Base-by-base conservation (phyloP, 1,140 invertebrate species). In the Ostrea denselamellosa region DNA sequence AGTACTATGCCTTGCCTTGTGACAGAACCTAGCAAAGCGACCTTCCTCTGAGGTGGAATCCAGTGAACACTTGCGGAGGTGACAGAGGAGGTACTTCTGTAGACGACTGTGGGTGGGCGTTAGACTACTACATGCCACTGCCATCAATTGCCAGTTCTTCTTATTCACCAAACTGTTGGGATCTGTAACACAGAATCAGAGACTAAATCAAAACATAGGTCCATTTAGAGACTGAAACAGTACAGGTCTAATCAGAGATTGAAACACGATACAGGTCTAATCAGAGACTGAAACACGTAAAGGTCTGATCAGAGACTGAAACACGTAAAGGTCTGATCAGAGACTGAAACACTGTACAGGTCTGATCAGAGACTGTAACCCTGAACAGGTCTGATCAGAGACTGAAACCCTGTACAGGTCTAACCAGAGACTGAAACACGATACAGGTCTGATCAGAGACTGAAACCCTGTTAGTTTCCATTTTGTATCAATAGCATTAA, bases 1-100 rank as follows among this genome's bases (percentile, higher is more conserved):
- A 44, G 34, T 44, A 44, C 34, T 44, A 44, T 5, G 10, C 89
- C 92, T 92, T 93, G 97, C 97, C 96, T 98, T 98, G 93, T 99
- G 97, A 52, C 98, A 98, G 93, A 99, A 98, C 91, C 98, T 95
- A 8, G 98, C 98, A 95, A 98, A 99, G 95, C 98, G 98, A 8
- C 98, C 98, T 94, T 99, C 98, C 93, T 99, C 98, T 2, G 97
- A 97, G 22, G 98, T 97, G 90, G 97, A 97, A 94, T 99, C 98
- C 83, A 97, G 97, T 51, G 97, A 96, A 93, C 98, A 98, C 91
- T 97, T 96, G 90, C 98, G 97, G 83, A 99, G 95, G 95, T 99
- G 98, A 12, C 97, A 96, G 34, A 98, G 97, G n/a, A 99, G 95
- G 95, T 99, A 98, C 87, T 98, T 97, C 58, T 98, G 96, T 87